A percentile compares a stretch with the other conserved stretches of the same genome.
Conservation (phyloP, 30 jellyfish, hydroid and myxozoan genomes). For the Hydra vulgaris region DNA sequence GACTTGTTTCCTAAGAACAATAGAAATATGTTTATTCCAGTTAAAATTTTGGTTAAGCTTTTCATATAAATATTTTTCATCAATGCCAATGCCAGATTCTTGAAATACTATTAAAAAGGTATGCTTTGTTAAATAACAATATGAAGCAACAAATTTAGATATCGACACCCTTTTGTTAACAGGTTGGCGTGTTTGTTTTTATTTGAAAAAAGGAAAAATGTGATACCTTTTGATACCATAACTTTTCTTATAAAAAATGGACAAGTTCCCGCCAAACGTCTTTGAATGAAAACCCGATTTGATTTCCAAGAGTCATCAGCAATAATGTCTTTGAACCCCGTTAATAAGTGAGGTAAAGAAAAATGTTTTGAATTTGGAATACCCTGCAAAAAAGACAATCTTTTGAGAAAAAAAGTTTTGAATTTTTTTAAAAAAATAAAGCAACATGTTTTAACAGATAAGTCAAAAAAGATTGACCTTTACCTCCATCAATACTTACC, state of each 20-base stretch:
- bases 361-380: constrained; percentile 55
- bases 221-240: not conserved
- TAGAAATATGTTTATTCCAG: constrained; percentile 55
- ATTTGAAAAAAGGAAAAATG: not conserved
- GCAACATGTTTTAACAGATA: not conserved
- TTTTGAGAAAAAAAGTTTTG: constrained; percentile 1
- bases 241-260: constrained; percentile 69
- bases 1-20: constrained; percentile 25
- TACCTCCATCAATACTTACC: too few species aligned
- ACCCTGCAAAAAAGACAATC: constrained; percentile 23
- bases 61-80: constrained; percentile 13
- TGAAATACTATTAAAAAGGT: not conserved
- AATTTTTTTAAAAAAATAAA: not conserved
- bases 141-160: not conserved
- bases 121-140: not conserved
- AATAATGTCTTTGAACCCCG: constrained; percentile 40
- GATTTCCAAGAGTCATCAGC: constrained; percentile 57
- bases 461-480: not conserved
- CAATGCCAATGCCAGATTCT: constrained; percentile 50
- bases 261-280: constrained; percentile 83
- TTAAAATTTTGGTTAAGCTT: constrained; percentile 39
- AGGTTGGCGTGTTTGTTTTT: not conserved
- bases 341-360: constrained; percentile 44
- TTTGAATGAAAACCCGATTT: constrained; percentile 63
- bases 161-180: too few species aligned